A percentile compares a stretch with the other conserved stretches of the same genome.
phyloP scores from a whole-genome alignment of 2,797 vertebrate genomes.

The Falco novaeseelandiae region DNA sequence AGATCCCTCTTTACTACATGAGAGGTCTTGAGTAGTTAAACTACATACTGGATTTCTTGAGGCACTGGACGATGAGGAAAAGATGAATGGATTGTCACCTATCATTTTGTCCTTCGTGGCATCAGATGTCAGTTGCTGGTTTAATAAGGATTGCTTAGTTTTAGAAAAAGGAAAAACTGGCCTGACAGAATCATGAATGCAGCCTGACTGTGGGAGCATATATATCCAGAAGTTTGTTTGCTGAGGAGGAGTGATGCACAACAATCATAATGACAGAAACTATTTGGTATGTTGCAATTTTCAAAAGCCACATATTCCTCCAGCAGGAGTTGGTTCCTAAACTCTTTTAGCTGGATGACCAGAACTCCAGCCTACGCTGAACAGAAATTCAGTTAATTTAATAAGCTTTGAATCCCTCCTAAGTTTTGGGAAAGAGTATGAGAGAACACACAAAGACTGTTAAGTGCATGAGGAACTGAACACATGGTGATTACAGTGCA shows the following conservation, averaged over 20 bases:
- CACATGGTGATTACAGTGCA: neutral
- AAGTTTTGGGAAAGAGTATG: neutral
- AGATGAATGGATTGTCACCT: neutral
- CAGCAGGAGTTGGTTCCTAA: neutral
- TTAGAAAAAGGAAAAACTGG: neutral
- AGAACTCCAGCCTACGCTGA: neutral
- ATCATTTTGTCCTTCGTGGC: neutral
- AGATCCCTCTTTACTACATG: neutral
- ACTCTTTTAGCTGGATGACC: neutral
- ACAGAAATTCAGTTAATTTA: neutral
- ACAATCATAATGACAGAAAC: neutral
- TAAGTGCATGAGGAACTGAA: neutral
- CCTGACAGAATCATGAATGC: neutral
- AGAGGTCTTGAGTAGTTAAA: neutral
- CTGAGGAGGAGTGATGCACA: neutral
- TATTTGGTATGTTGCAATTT: neutral
- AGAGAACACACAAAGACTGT: neutral
- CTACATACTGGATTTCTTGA: neutral
- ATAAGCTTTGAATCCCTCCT: neutral
- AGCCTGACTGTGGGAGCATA: neutral
- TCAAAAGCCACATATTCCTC: neutral
- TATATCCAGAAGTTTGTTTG: neutral
- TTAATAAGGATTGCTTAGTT: neutral
- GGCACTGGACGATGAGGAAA: neutral
- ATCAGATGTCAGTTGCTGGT: neutral